Evolutionary conservation across 2,113 vertebrate genomes (phyloP).

Genomic region (Lepidothrix coronata): DNA sequence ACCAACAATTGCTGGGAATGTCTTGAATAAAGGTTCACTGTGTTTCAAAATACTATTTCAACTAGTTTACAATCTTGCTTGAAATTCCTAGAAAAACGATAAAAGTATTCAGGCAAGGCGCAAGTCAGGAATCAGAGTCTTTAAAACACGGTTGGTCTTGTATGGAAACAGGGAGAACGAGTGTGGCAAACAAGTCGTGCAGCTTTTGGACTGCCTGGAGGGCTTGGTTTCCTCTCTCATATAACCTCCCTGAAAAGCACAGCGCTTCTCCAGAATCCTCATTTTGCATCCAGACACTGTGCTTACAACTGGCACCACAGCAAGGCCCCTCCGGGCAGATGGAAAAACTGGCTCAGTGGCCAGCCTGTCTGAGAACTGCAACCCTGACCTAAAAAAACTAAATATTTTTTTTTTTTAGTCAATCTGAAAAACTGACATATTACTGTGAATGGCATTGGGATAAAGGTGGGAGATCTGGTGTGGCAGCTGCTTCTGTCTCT

Average conservation of each 20-base stretch:
- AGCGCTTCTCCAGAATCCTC: background rate
- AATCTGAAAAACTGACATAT: background rate
- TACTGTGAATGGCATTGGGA: background rate
- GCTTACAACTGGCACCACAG: conserved; percentile 51
- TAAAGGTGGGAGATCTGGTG: background rate
- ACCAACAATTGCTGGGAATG: background rate
- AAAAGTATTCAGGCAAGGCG: fast-evolving
- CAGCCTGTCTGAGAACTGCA: background rate
- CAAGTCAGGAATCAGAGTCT: background rate
- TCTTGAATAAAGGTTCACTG: background rate
- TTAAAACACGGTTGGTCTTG: background rate
- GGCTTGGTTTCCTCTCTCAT: background rate
- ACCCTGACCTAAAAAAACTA: background rate
- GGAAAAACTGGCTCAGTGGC: background rate
- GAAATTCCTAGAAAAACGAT: background rate
- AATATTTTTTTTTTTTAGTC: background rate
- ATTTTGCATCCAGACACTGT: background rate
- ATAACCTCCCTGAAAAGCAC: background rate
- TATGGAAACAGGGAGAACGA: background rate
- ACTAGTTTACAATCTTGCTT: background rate
- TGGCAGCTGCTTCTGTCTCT: background rate
- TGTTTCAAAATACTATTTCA: background rate
- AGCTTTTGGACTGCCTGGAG: background rate
- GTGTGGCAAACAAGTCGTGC: background rate
- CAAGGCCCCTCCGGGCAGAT: background rate